Evolutionary conservation across 2,113 vertebrate genomes (phyloP), one percentile per base, ranked within the genome.

Genomic region (Dipodomys ordii): DNA sequence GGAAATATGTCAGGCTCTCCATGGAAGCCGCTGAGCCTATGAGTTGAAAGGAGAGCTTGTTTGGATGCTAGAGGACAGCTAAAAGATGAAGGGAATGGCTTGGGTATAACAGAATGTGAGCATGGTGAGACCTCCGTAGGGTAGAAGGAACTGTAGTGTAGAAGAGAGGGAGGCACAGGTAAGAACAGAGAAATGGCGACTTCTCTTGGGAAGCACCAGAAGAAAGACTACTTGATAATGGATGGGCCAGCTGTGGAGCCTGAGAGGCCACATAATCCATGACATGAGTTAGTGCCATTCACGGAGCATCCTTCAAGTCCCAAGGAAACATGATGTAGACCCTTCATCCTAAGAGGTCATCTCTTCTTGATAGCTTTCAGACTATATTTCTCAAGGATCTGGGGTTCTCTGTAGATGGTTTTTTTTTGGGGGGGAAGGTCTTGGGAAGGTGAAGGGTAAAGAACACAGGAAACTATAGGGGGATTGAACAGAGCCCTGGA

Each of bases 391-490:
- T 20, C 6, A 71, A 68, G 44, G 35, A 8, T 15, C 7, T 85
- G 53, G 25, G 28, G 30, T 23, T 72, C n/a, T 46, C 57, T 64
- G 64, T 53, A 72, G 23, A 22, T 73, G 2, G 2, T 79, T 19
- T 27, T 28, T 49, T 9, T 49, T 12, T 49, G 49, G 8, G 12
- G 8, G 25, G 30, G 4, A 39, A 5, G 5, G 1, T 35, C 16
- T 84, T 67, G 18, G 72, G 32, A 82, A 67, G 25, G 7, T 67
- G 1, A 19, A 13, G 19, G 20, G 76, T 53, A 15, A 76, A 35
- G 22, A 0, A 7, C 65, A 60, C 35, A 15, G 6, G n/a, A 35
- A 64, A 2, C 16, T 76, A 4, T 15, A 5, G 1, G 9, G 4
- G 46, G n/a, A 16, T 4, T 4, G 86, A 30, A 39, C 35, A 8